Base-by-base conservation (phyloP, 2,113 vertebrate genomes). In the Urocitellus parryii region DNA sequence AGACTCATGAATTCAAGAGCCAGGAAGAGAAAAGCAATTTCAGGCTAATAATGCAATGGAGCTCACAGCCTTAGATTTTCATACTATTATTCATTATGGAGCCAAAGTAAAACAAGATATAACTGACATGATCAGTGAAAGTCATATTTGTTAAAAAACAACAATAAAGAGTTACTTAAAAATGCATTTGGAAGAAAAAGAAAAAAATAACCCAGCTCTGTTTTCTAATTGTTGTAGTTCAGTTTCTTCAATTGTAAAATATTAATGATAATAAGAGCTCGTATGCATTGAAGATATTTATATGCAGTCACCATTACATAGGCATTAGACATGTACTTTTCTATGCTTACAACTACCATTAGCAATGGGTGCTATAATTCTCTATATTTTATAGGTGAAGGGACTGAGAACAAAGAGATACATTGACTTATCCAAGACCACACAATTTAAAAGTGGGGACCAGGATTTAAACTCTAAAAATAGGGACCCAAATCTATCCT, bases 11-110 rank as follows among this genome's bases (percentile, higher is more conserved):
- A 96, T 93, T 17, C 37, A 80, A 89, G 87, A 92, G 73, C 82
- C 84, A 68, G 20, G 74, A 94, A 97, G 76, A 93, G 84, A 94
- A 95, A 85, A 83, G 90, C 39, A 83, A 91, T 96, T 93, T 56
- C 67, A 53, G 0, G 0, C 53, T 91, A 61, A 67, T 87, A 53
- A n/a, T 76, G 32, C 25, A 7, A 25, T 45, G 8, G 27, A 89
- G 39, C 68, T 48, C 79, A 95, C n/a, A 92, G 82, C 48, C 86
- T 93, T 22, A 73, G 24, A 51, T 87, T 63, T 92, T 81, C 76
- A 95, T 39, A 48, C 13, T 74, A 29, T 34, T 84, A 32, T 85
- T 91, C 84, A 93, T 22, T 51, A 32, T 86, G 68, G 39, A 85
- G 25, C 51, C 81, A 56, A 89, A 39, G 37, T 37, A 72, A 82